These are phyloP conservation scores for Drosophila mercatorum DNA, from an alignment of 2,888 invertebrate genomes.

Conservation along the genomic window DNA sequence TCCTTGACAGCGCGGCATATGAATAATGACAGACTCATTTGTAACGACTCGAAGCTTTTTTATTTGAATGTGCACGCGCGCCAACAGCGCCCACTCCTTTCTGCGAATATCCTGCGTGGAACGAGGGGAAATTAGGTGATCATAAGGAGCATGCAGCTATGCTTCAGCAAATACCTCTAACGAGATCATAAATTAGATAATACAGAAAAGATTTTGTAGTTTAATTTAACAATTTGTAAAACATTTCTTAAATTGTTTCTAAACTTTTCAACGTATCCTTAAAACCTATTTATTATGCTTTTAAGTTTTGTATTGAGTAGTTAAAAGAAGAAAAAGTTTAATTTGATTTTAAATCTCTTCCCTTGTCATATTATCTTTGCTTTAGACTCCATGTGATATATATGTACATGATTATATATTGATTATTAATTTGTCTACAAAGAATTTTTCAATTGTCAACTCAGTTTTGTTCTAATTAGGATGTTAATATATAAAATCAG, in stretches of 20 bases:
- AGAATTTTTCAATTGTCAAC: neutral
- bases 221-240: no score
- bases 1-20: slow-evolving; percentile 51
- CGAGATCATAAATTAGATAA: neutral
- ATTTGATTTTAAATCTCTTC: no score
- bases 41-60: slow-evolving; percentile 67
- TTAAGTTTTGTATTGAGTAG: no score
- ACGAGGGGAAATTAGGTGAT: slow-evolving; percentile 12
- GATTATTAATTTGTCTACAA: neutral
- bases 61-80: slow-evolving; percentile 61
- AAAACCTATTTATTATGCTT: no score
- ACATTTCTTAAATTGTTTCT: no score
- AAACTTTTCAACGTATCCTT: no score
- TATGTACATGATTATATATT: neutral
- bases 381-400: neutral
- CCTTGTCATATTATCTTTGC: neutral
- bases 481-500: neutral
- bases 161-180: slow-evolving; percentile 13
- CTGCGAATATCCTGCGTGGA: neutral
- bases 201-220: no score
- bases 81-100: neutral
- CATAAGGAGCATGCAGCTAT: slow-evolving; percentile 4
- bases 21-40: slow-evolving; percentile 78
- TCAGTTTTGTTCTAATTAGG: neutral
- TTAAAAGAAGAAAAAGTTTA: no score